Percentiles rank a stretch among this genome's conserved stretches.
Evolutionary conservation across 2,113 vertebrate genomes (phyloP).

Genomic region (Phaetusa simplex): DNA sequence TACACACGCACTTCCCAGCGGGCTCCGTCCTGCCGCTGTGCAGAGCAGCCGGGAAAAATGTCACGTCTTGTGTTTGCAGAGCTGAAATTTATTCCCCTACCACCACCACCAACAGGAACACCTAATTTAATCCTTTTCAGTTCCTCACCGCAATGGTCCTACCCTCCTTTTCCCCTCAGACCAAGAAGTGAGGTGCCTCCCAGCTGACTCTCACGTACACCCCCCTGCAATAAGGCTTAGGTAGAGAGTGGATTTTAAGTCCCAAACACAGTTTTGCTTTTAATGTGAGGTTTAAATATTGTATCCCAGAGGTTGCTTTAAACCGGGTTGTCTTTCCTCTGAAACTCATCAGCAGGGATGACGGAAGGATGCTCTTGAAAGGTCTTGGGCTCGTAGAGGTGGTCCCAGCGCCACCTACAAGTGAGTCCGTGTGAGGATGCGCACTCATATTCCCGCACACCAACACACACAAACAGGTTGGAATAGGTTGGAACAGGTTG

Average conservation of each 20-base stretch:
- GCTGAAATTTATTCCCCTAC: not conserved
- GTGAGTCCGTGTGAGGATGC: not conserved
- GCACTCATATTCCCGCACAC: not conserved
- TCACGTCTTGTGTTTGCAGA: not conserved
- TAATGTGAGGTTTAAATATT: not conserved
- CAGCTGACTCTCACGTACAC: fast-evolving
- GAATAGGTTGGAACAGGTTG: too few species aligned
- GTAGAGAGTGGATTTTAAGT: not conserved
- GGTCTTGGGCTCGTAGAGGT: not conserved
- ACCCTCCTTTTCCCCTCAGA: not conserved
- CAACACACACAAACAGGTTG: too few species aligned
- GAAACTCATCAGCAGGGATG: not conserved
- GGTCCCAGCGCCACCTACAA: not conserved
- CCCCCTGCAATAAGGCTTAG: not conserved
- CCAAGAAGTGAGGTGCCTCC: not conserved
- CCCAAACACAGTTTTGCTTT: not conserved
- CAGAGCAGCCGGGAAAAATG: not conserved
- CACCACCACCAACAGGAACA: not conserved
- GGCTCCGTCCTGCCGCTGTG: not conserved
- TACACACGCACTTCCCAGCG: not conserved
- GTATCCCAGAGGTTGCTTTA: not conserved
- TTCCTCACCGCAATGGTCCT: fast-evolving
- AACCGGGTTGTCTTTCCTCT: not conserved
- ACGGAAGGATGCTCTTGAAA: not conserved
- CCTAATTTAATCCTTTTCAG: not conserved